Conservation (phyloP, 2,113 vertebrate genomes). For the Cephalopterus ornatus region DNA sequence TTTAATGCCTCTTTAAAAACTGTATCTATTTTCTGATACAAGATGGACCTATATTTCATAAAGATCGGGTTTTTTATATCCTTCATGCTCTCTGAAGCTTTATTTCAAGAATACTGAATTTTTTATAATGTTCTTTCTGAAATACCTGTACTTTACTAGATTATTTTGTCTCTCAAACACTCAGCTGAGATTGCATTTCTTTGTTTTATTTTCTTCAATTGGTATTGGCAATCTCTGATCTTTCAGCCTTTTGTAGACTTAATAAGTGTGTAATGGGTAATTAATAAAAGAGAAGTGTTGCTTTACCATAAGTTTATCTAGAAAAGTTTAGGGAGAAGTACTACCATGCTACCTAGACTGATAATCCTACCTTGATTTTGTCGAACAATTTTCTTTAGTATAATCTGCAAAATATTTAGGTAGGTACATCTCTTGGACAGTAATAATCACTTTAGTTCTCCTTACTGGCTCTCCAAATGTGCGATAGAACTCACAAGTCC, state of each 20-base stretch:
- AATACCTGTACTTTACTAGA: not conserved
- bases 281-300: not conserved
- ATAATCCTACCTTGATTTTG: not conserved
- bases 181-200: not conserved
- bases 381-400: not conserved
- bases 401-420: not conserved
- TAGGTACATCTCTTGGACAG: not conserved
- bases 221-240: not conserved
- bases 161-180: not conserved
- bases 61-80: not conserved
- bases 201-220: not conserved
- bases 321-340: not conserved
- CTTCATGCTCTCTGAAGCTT: not conserved
- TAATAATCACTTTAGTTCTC: not conserved
- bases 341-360: not conserved
- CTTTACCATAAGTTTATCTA: not conserved
- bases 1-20: not conserved
- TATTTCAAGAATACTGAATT: not conserved
- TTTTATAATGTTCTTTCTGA: not conserved
- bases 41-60: not conserved
- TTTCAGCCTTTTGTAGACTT: not conserved
- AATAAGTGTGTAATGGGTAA: not conserved
- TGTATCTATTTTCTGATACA: not conserved
- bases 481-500: not conserved
- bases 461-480: not conserved